Base-by-base conservation (phyloP, 92 coral and sea anemone genomes). In the Actinernus sp. region DNA sequence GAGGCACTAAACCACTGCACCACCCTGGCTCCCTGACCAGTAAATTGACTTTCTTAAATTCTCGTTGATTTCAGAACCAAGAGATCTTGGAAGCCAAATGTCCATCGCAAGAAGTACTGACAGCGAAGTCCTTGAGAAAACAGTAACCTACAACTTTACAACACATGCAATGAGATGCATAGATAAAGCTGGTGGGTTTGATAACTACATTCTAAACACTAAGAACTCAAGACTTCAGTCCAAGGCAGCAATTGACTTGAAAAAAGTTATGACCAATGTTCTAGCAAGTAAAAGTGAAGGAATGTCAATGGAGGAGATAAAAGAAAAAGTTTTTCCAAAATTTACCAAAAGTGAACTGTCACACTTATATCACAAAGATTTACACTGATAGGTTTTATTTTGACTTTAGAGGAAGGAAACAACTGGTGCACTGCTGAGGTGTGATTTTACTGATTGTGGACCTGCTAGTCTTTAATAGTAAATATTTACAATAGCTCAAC, bases 151-250 rank as follows among this genome's bases (percentile, higher is more conserved):
- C 29, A 86, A 91, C 40, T 87, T 93, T 78, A 93, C 89, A 29
- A 87, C 93, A 9, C 92, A 88, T 21, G 97, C 98, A n/a, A 92
- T 91, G 89, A 87, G 98, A 68, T 87, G 92, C 50, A 87, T 94
- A 10, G 98, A 94, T 56, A 78, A 92, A 65, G 97, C 98, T 10
- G 98, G 98, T 10, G 98, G 98, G 17, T 91, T 94, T 72, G 98
- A 94, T 61, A 94, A 94, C 51, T 94, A 94, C 52, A 94, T 94
- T 44, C 65, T 94, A 45, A 91, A 94, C 63, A 94, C 95, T 12
- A 84, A 79, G 10, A 82, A 88, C 52, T 78, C 78, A 11, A 74
- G 78, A 49, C 73, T 94, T 0, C 82, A 74, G 32, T 91, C 98
- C 10, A 87, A 74, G 60, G 71, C 91, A 51, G 98, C 98, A 1